These are phyloP conservation scores for Hemicentrotus pulcherrimus DNA, from an alignment of 35 echinoderm and acorn worm genomes.

Conservation along the genomic window DNA sequence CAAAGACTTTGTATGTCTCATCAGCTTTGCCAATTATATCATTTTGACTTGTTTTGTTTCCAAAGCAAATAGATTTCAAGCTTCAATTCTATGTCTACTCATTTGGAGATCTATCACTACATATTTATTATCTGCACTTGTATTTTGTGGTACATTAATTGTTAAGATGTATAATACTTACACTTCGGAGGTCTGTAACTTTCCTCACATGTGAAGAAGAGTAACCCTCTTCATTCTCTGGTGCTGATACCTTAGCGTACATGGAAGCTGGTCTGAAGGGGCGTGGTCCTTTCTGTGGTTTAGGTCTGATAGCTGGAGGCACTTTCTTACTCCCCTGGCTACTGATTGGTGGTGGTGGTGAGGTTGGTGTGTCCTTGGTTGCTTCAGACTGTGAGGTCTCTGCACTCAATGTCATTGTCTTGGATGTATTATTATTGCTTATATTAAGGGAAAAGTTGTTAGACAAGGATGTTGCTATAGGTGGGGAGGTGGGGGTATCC, in stretches of 20 bases:
- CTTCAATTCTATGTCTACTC: not conserved
- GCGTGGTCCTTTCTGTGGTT: constrained; percentile 26
- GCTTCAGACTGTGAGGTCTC: not conserved
- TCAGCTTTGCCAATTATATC: not conserved
- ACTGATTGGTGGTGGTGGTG: not conserved
- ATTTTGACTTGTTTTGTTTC: not conserved
- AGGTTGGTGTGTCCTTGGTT: not conserved
- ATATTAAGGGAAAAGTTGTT: not conserved
- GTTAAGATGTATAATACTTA: not conserved
- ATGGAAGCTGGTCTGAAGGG: constrained; percentile 36
- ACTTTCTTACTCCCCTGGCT: not conserved
- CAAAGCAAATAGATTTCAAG: not conserved
- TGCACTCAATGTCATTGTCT: not conserved
- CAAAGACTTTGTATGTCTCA: not conserved
- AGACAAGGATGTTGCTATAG: constrained; percentile 11
- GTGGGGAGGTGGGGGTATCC: constrained; percentile 5
- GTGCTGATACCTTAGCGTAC: not conserved
- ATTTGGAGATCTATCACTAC: not conserved
- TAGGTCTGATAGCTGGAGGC: not conserved
- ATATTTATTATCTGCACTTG: not conserved
- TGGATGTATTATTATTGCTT: constrained; percentile 50
- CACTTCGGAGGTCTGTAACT: constrained; percentile 8
- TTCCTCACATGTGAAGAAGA: not conserved
- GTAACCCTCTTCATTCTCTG: not conserved
- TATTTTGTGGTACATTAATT: not conserved